phyloP scores from a whole-genome alignment of 2,888 invertebrate species.

The Lithophane ornitopus region DNA sequence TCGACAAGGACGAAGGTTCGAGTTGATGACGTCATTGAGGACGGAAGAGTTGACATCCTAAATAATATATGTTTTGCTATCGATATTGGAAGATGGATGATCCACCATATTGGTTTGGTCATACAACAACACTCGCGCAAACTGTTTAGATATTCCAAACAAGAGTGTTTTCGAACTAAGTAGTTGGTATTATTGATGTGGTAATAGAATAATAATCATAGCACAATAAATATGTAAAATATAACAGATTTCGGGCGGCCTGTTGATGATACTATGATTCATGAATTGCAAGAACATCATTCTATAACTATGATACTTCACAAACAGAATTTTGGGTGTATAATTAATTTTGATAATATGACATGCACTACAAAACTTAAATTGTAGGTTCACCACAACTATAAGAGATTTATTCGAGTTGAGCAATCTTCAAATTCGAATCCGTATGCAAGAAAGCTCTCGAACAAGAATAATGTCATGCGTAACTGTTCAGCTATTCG shows the following conservation, averaged over 20 bases:
- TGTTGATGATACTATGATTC: background rate
- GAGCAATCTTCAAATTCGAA: conserved; percentile 29
- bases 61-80: conserved; percentile 29
- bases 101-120: conserved; percentile 24
- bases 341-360: background rate
- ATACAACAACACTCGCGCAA: background rate
- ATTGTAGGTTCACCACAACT: background rate
- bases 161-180: background rate
- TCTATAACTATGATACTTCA: background rate
- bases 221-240: background rate
- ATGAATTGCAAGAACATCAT: background rate
- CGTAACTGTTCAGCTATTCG: conserved; percentile 55
- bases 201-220: conserved; percentile 1
- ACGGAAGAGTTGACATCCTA: conserved; percentile 29
- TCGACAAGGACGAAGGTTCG: conserved; percentile 41
- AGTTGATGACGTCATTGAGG: conserved; percentile 44
- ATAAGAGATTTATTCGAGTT: background rate
- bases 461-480: conserved; percentile 54
- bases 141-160: conserved; percentile 9
- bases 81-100: conserved; percentile 18
- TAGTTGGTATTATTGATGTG: background rate
- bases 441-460: conserved; percentile 38
- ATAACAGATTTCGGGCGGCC: background rate
- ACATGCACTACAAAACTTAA: background rate
- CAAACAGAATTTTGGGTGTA: no score